phyloP scores from a whole-genome alignment of 2,797 vertebrate species.

The Pseudomugil tenellus region DNA sequence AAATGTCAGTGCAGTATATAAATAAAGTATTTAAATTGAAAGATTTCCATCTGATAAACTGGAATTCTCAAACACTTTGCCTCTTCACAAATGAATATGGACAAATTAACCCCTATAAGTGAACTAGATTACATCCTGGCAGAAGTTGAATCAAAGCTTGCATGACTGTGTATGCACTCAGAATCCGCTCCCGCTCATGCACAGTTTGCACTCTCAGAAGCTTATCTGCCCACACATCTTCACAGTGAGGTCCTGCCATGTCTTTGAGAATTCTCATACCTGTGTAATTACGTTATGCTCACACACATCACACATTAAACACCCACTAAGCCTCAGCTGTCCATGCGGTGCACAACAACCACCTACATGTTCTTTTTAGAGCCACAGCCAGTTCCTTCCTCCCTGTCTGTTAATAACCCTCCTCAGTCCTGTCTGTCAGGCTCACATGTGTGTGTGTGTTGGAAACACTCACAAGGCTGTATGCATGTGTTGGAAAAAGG shows the following conservation, averaged over 20 bases:
- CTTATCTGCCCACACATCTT: slow-evolving; percentile 50
- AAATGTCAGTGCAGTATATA: not conserved
- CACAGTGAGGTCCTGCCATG: slow-evolving; percentile 50
- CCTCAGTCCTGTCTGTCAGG: slow-evolving; percentile 54
- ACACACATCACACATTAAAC: slow-evolving; percentile 68
- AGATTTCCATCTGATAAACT: not conserved
- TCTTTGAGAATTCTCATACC: slow-evolving; percentile 63
- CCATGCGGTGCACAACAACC: slow-evolving; percentile 56
- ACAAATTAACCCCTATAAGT: slow-evolving; percentile 50
- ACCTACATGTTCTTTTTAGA: slow-evolving; percentile 71
- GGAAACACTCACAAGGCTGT: slow-evolving; percentile 47
- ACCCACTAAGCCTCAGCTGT: slow-evolving; percentile 75
- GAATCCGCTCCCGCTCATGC: slow-evolving; percentile 21
- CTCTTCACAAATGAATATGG: not conserved
- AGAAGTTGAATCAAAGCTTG: slow-evolving; percentile 66
- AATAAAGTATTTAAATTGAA: not conserved
- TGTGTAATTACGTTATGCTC: slow-evolving; percentile 70
- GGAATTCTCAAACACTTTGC: not conserved
- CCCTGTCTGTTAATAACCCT: slow-evolving; percentile 66
- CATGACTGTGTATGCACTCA: slow-evolving; percentile 33
- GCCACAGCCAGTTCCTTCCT: slow-evolving; percentile 67
- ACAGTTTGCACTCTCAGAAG: slow-evolving; percentile 6
- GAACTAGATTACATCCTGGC: slow-evolving; percentile 63
- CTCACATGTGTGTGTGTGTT: slow-evolving; percentile 48
- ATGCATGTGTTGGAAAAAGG: slow-evolving; percentile 66